Conservation (phyloP, 2,797 vertebrate genomes). For the Fundulus diaphanus region DNA sequence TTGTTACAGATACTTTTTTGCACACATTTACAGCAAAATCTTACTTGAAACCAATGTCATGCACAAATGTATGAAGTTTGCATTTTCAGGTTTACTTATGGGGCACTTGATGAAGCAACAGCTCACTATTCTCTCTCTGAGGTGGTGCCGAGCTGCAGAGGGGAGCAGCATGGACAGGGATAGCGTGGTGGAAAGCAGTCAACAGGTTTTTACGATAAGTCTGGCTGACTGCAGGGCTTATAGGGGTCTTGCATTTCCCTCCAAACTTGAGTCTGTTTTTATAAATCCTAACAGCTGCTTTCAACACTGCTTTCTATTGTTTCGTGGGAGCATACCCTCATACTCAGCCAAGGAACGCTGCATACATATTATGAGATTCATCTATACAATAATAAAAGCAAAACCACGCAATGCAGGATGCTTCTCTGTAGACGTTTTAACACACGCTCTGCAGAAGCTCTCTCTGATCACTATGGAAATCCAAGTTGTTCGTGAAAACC, state of each 20-base stretch:
- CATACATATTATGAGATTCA: constrained; percentile 18
- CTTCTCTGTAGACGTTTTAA: constrained; percentile 12
- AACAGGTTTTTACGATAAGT: constrained; percentile 15
- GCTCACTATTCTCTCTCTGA: constrained; percentile 24
- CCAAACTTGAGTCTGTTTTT: constrained; percentile 23
- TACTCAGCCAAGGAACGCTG: constrained; percentile 67
- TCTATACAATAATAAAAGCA: constrained; percentile 35
- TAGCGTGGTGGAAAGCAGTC: neutral
- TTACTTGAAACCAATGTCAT: constrained; percentile 73
- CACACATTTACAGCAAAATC: constrained; percentile 65
- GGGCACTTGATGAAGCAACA: constrained; percentile 48
- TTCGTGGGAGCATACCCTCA: constrained; percentile 20
- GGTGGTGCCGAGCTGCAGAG: constrained; percentile 37
- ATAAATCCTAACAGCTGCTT: constrained; percentile 30
- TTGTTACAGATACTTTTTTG: constrained; percentile 65
- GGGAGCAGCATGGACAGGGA: constrained; percentile 33
- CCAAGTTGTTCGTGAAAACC: constrained; percentile 25
- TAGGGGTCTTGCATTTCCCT: constrained; percentile 36
- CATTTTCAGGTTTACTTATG: constrained; percentile 63
- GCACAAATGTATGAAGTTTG: constrained; percentile 44
- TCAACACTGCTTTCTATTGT: constrained; percentile 19
- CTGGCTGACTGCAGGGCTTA: constrained; percentile 19
- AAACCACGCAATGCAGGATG: constrained; percentile 19
- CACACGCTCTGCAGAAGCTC: constrained; percentile 33
- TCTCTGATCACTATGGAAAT: constrained; percentile 46